These are phyloP conservation scores for Lepidotrigona ventralis DNA, from an alignment of 1,140 invertebrate genomes.

Conservation along the genomic window DNA sequence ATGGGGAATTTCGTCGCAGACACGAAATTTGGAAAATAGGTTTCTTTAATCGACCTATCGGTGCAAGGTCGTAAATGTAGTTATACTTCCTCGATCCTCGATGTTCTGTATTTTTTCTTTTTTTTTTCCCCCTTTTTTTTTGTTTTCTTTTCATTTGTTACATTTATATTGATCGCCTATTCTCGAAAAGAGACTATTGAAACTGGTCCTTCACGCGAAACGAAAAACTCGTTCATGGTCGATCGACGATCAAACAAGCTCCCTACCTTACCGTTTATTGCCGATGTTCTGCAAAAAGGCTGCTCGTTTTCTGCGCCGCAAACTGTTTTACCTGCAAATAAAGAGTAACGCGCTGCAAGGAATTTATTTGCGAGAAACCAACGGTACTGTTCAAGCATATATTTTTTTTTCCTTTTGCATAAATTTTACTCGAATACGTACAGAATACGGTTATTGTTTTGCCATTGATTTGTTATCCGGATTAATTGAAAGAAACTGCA, in stretches of 20 bases:
- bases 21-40: background rate
- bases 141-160: background rate
- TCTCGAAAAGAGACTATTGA: conserved; percentile 42
- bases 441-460: too few relatives aligned
- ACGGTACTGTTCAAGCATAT: background rate
- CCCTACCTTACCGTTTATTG: background rate
- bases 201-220: conserved; percentile 23
- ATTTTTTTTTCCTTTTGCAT: background rate
- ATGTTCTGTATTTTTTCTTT: background rate
- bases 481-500: background rate
- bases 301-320: background rate
- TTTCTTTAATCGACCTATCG: background rate
- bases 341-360: background rate
- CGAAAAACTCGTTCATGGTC: conserved; percentile 17
- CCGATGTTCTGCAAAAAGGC: background rate
- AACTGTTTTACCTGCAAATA: too few relatives aligned
- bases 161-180: background rate
- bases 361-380: background rate
- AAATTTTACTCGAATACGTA: background rate
- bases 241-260: conserved; percentile 10
- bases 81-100: background rate
- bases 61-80: conserved; percentile 48
- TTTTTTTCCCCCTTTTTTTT: too few relatives aligned
- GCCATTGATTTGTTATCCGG: background rate
- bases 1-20: background rate